Evolutionary conservation across 2,797 vertebrate genomes (phyloP), one percentile per base, ranked within the genome.

Genomic region (Eulemur mongoz): DNA sequence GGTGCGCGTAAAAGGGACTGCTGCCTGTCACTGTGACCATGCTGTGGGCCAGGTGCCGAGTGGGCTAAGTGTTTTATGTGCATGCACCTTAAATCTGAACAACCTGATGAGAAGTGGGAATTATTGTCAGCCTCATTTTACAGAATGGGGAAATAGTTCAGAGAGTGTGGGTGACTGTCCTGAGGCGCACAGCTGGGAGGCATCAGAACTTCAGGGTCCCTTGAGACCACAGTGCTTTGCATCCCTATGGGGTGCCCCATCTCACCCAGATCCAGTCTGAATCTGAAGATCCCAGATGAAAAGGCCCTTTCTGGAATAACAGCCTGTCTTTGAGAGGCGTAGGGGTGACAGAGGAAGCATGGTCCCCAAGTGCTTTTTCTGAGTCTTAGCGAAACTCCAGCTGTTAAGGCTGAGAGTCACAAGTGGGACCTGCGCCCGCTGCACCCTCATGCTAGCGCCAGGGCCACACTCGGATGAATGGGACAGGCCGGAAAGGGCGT

Each of bases 391-490:
- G 23, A 4, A 57, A 67, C 22, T 2, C 57, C 5, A 5, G 23
- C 43, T 23, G 15, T 32, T 3, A 61, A 6, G 32, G 5, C 61
- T 25, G 82, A 30, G 48, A 4, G 32, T 20, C 3, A 7, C 30
- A 14, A 35, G 14, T 0, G 14, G 17, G 35, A 1, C 30, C 40
- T 0, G 0, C 0, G 1, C 4, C 20, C 0, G 0, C 11, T 22
- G 4, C 2, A 0, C 23, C 50, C 8, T 54, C 35, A 15, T 9
- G 0, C 35, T 13, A 0, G 17, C 0, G 25, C 52, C 7, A 11
- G 25, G 3, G 23, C 27, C 15, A 0, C 10, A 1, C 25, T 35
- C 27, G 1, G 61, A n/a, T 22, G 15, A 17, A 30, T 0, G 25
- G 45, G 9, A 5, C 30, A n/a, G 22, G 23, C n/a, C 17, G 5